Evolutionary conservation across 1,140 invertebrate genomes (phyloP).

Genomic region (Plectus sambesii): DNA sequence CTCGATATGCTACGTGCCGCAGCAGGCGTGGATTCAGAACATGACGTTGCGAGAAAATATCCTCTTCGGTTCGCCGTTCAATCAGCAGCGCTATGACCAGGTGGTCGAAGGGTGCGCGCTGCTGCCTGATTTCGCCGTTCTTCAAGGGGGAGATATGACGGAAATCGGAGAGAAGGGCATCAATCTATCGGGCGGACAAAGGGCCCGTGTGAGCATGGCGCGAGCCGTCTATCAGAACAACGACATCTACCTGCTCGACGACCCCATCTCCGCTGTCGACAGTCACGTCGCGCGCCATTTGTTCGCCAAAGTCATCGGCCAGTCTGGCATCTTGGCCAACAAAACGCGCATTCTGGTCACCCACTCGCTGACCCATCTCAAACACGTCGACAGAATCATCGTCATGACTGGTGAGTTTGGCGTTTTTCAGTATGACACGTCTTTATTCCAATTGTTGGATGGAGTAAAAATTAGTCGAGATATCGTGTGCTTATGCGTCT

Average conservation of each 20-base stretch:
- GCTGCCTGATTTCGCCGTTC: constrained; percentile 26
- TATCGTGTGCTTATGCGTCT: too few species aligned
- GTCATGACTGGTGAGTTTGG: constrained; percentile 43
- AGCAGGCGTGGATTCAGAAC: constrained; percentile 54
- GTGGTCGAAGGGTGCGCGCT: constrained; percentile 32
- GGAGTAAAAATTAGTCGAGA: too few species aligned
- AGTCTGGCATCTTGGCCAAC: constrained; percentile 32
- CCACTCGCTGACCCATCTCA: constrained; percentile 48
- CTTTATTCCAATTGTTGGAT: too few species aligned
- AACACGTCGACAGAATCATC: constrained; percentile 54
- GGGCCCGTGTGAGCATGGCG: constrained; percentile 54
- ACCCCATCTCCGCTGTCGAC: constrained; percentile 51
- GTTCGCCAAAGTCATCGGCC: constrained; percentile 49
- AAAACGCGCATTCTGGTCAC: constrained; percentile 49
- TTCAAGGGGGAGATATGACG: constrained; percentile 32
- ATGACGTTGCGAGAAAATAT: constrained; percentile 39
- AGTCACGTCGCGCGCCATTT: constrained; percentile 49
- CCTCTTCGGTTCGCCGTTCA: constrained; percentile 27
- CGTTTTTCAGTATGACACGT: too few species aligned
- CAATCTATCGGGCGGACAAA: constrained; percentile 52
- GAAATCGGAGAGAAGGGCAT: constrained; percentile 48
- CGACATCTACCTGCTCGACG: constrained; percentile 52
- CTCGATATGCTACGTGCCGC: constrained; percentile 50
- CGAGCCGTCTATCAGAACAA: constrained; percentile 53
- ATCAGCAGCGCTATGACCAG: constrained; percentile 23